Conservation (phyloP, 2,888 invertebrate genomes). For the Sarcophaga rosellei region DNA sequence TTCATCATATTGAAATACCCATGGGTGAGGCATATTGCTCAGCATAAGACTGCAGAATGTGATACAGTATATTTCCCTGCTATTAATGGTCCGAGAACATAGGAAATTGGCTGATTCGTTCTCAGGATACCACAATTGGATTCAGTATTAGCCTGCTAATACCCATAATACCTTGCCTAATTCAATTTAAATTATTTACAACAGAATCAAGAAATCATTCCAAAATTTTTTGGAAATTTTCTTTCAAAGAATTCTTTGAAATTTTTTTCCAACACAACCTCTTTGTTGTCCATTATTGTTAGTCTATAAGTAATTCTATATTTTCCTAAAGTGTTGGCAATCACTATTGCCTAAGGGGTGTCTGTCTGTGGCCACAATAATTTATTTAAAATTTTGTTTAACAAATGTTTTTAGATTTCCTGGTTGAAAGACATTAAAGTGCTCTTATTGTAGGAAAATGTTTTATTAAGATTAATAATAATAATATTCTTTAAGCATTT, state of each 20-base stretch:
- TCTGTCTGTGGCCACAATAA: not conserved
- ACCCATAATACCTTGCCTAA: too few species aligned
- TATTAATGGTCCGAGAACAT: too few species aligned
- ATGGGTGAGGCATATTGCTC: too few species aligned
- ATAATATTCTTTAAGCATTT: not conserved
- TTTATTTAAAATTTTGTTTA: conserved; percentile 35
- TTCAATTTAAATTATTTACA: too few species aligned
- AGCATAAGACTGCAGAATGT: too few species aligned
- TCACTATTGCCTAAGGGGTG: conserved; percentile 26
- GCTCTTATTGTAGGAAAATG: conserved; percentile 7
- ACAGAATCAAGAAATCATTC: too few species aligned
- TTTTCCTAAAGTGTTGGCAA: not conserved
- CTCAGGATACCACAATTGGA: too few species aligned
- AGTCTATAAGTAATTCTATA: not conserved
- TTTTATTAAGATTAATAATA: conserved; percentile 1
- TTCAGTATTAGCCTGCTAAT: too few species aligned
- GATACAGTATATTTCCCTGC: too few species aligned
- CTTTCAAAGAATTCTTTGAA: not conserved
- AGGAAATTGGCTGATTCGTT: too few species aligned
- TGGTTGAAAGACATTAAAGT: conserved; percentile 44
- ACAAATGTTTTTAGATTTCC: conserved; percentile 53
- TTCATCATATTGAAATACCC: too few species aligned
- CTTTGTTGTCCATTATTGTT: not conserved
- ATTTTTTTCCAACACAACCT: not conserved
- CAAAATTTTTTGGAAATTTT: too few species aligned